phyloP scores from a whole-genome alignment of 2,888 invertebrate genomes.

The Mythimna loreyi region DNA sequence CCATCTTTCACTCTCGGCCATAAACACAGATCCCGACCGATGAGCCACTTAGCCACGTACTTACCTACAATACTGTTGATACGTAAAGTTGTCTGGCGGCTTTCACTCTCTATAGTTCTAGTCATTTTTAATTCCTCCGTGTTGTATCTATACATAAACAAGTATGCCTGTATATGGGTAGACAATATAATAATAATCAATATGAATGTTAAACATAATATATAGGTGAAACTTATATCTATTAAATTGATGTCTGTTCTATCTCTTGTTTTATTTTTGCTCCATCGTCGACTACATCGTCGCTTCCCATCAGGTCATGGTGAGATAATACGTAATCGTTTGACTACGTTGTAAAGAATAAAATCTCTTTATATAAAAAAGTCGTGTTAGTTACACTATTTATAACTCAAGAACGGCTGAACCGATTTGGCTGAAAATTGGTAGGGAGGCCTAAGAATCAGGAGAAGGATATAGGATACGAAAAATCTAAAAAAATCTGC shows the following conservation, averaged over 20 bases:
- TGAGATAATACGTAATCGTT: too few species aligned
- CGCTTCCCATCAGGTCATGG: too few species aligned
- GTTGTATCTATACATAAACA: conserved; percentile 83
- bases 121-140: conserved; percentile 89
- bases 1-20: conserved; percentile 14
- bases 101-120: conserved; percentile 87
- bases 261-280: conserved; percentile 74
- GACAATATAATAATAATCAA: conserved; percentile 89
- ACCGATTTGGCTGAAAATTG: too few species aligned
- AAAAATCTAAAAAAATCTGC: too few species aligned
- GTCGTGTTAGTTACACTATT: too few species aligned
- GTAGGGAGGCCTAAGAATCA: too few species aligned
- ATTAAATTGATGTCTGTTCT: conserved; percentile 91
- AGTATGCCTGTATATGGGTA: conserved; percentile 88
- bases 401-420: too few species aligned
- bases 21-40: conserved; percentile 14
- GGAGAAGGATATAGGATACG: too few species aligned
- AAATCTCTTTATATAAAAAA: too few species aligned
- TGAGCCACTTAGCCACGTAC: conserved; percentile 59
- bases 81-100: conserved; percentile 77
- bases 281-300: too few species aligned
- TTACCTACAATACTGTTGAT: conserved; percentile 54
- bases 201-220: conserved; percentile 88
- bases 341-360: too few species aligned
- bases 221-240: conserved; percentile 90